Conservation (phyloP, 2,888 invertebrate species). For the Eristalinus sepulchralis region DNA sequence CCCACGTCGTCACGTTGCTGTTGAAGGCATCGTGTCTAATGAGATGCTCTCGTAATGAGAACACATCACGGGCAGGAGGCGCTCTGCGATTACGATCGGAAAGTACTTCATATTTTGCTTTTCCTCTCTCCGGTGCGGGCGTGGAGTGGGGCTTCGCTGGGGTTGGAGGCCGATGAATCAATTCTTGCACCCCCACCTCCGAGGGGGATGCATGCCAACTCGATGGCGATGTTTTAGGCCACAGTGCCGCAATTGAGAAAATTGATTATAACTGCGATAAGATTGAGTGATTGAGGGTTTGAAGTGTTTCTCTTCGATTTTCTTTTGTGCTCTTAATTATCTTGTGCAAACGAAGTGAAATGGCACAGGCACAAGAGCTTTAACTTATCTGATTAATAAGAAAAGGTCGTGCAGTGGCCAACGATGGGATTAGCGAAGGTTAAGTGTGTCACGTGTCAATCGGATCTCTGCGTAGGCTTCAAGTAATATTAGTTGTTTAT, state of each 20-base stretch:
- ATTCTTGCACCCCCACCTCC: conserved; percentile 30
- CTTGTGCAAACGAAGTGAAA: not conserved
- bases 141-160: conserved; percentile 6
- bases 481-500: too few relatives aligned
- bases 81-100: conserved; percentile 47
- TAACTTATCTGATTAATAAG: not conserved
- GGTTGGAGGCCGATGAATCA: conserved; percentile 26
- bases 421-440: not conserved
- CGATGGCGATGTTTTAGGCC: conserved; percentile 4
- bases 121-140: not conserved
- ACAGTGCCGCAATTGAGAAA: conserved; percentile 10
- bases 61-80: conserved; percentile 23
- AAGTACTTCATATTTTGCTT: conserved; percentile 35
- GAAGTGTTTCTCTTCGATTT: not conserved
- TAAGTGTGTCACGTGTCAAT: not conserved
- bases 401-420: not conserved
- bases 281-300: not conserved
- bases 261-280: conserved; percentile 7
- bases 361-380: not conserved
- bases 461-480: not conserved
- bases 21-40: conserved; percentile 46
- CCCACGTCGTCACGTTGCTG: not conserved
- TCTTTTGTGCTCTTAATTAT: conserved; percentile 2
- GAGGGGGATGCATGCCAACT: conserved; percentile 15
- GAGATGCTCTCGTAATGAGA: conserved; percentile 56